Percentiles rank a stretch among this genome's conserved stretches.
These are phyloP conservation scores for Menura novaehollandiae DNA, from an alignment of 2,113 vertebrate species.

Conservation along the genomic window DNA sequence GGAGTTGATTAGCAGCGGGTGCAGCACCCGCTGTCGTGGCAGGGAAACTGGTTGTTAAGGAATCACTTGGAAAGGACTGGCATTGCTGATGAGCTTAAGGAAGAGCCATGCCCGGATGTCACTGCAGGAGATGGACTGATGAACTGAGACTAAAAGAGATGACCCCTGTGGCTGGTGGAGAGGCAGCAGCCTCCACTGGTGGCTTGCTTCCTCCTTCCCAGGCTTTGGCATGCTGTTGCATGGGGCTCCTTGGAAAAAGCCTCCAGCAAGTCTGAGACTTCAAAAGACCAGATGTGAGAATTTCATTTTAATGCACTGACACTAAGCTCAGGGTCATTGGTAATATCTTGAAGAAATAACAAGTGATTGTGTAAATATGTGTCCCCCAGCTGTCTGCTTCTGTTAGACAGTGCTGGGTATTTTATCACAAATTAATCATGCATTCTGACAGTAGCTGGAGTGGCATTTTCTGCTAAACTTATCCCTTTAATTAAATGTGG, in stretches of 20 bases:
- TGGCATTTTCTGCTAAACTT: conserved; percentile 55
- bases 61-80: neutral
- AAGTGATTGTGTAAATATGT: conserved; percentile 55
- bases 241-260: neutral
- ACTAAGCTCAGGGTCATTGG: conserved; percentile 46
- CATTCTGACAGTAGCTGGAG: conserved; percentile 64
- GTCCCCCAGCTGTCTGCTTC: conserved; percentile 7
- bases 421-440: conserved; percentile 72
- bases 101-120: neutral
- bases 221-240: neutral
- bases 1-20: neutral
- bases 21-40: neutral
- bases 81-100: neutral
- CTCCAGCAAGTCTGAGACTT: conserved; percentile 1
- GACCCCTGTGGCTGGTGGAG: neutral
- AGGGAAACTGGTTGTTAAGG: neutral
- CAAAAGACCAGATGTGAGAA: conserved; percentile 28
- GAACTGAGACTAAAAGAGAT: neutral
- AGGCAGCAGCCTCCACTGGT: neutral
- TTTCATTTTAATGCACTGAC: conserved; percentile 27
- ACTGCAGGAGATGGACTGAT: neutral
- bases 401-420: conserved; percentile 51
- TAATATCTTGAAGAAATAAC: conserved; percentile 61
- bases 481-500: conserved; percentile 65
- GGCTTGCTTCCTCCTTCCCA: neutral